Conservation (phyloP, 2,888 invertebrate species). For the Anoplius nigerrimus region DNA sequence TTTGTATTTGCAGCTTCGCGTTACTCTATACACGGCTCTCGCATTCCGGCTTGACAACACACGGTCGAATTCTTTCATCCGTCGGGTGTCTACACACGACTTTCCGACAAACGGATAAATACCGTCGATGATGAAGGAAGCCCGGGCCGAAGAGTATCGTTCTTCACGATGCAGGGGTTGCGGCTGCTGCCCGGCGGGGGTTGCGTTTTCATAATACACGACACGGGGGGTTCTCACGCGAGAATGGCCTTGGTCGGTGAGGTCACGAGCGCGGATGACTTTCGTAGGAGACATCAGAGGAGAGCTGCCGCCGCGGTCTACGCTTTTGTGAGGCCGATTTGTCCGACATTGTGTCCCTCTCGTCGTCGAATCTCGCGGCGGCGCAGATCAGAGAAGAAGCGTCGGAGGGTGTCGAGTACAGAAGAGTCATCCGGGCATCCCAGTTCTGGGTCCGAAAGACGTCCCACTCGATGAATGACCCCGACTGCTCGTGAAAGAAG, state of each 20-base stretch:
- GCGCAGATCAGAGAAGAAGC: constrained; percentile 15
- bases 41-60: no score
- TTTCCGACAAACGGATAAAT: no score
- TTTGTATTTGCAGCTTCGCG: no score
- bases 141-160: no score
- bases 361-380: constrained; percentile 15
- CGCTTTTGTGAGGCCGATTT: constrained; percentile 19
- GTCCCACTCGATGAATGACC: neutral
- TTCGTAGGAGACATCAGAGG: constrained; percentile 31
- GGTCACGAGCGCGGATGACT: constrained; percentile 21
- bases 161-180: neutral
- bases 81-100: no score
- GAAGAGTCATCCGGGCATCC: no score
- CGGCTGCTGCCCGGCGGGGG: constrained; percentile 20
- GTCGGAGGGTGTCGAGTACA: constrained; percentile 1
- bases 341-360: constrained; percentile 13
- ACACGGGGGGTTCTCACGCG: constrained; percentile 27
- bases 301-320: constrained; percentile 1
- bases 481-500: constrained; percentile 14
- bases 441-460: constrained; percentile 1
- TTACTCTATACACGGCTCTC: no score
- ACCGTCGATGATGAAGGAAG: no score
- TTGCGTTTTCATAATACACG: constrained; percentile 8
- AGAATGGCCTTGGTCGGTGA: constrained; percentile 26
- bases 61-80: no score